A percentile compares a stretch with the other conserved stretches of the same genome.
These are phyloP conservation scores for Pecten maximus DNA, from an alignment of 2,888 invertebrate genomes.

Conservation along the genomic window DNA sequence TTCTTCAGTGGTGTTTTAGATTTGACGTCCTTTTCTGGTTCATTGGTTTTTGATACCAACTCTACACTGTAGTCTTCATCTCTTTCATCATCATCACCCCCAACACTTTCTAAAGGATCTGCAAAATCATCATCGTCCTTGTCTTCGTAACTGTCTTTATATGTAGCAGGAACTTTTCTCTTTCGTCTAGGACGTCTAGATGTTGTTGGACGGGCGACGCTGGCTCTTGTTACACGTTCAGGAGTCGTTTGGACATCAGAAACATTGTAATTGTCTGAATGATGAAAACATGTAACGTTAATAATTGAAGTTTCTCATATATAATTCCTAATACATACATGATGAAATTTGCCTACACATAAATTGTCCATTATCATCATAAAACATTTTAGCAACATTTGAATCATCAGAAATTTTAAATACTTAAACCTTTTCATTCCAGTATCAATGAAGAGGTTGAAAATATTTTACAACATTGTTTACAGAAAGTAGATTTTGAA, in stretches of 20 bases:
- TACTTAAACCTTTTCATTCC: no score
- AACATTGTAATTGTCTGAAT: not conserved
- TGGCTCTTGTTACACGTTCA: not conserved
- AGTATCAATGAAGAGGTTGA: no score
- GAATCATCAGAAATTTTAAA: no score
- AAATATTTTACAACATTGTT: no score
- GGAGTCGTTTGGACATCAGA: not conserved
- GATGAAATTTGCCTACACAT: no score
- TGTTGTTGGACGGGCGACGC: not conserved
- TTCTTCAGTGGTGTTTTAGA: conserved; percentile 8
- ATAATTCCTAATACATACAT: no score
- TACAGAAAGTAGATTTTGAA: no score
- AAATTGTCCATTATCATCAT: no score
- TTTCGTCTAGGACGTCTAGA: not conserved
- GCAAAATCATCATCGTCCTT: not conserved
- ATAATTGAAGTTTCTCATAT: not conserved
- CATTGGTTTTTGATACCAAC: not conserved
- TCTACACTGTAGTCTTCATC: not conserved
- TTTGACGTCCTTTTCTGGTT: not conserved
- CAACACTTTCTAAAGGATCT: not conserved
- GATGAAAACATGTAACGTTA: not conserved
- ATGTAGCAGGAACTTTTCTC: conserved; percentile 6
- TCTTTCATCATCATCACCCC: not conserved
- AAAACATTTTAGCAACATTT: no score
- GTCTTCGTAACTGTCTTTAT: not conserved